Evolutionary conservation across 2,797 vertebrate species (phyloP), one percentile per base, ranked within the genome.

Genomic region (Myotis pilosus): DNA sequence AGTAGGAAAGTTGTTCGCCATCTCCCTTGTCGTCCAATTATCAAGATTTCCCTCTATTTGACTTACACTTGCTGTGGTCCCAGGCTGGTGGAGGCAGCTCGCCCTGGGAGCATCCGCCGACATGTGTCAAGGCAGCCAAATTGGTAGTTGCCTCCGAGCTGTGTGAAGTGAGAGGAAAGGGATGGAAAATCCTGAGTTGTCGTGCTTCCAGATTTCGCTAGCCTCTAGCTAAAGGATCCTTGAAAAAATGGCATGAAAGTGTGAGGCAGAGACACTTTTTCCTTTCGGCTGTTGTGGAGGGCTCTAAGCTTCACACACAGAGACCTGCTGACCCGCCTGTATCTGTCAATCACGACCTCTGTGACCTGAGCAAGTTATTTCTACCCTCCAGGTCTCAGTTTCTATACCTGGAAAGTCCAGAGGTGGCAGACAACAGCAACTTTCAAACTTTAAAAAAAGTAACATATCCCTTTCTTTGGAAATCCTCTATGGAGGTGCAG

Each of bases 21-120:
- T 93, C 91, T 97, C 95, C 64, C 97, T 92, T 93, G 96, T 55
- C n/a, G 49, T 95, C 76, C 96, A 95, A 94, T 97, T 97, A 96
- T 86, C 97, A 95, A 93, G 86, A 82, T 96, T 95, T 95, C 87
- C 76, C 91, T 92, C 76, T 62, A 38, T 84, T 71, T 94, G 62
- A 91, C 97, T 97, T 97, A 47, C 41, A 84, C 92, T 92, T 75
- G 90, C 94, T 86, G 44, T 7, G 1, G 0, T 85, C 71, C 69
- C 6, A 0, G 87, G 75, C 62, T 33, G 81, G 75, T 83, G 89
- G 51, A 36, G 44, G 85, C 93, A 85, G 95, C 85, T 3, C 53
- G 86, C 89, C 94, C 49, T 0, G 0, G 97, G 94, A 94, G 87
- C 95, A 51, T 6, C 47, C 3, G 1, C 51, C 25, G n/a, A 86